A percentile compares a stretch with the other conserved stretches of the same genome.
Evolutionary conservation across 2,888 invertebrate genomes (phyloP).

Genomic region (Caenorhabditis uteleia): DNA sequence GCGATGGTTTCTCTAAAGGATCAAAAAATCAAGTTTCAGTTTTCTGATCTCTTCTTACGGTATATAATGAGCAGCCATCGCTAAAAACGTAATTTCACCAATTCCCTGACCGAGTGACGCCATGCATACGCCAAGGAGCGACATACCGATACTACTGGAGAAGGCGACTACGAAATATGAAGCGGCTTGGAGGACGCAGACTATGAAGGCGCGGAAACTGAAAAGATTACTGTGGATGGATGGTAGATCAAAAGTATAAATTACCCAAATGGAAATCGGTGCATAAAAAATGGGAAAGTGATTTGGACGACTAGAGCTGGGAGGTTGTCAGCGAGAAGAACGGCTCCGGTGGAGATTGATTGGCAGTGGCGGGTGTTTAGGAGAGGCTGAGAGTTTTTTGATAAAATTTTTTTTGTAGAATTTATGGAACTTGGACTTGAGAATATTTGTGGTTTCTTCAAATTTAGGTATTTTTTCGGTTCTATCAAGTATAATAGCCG

Average conservation of each 20-base stretch:
- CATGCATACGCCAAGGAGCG: slow-evolving; percentile 74
- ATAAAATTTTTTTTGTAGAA: too few relatives aligned
- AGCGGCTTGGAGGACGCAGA: slow-evolving; percentile 52
- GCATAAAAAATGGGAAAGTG: slow-evolving; percentile 77
- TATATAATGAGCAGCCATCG: slow-evolving; percentile 79
- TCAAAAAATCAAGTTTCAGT: neutral
- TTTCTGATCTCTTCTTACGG: slow-evolving; percentile 71
- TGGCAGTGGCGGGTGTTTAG: slow-evolving; percentile 27
- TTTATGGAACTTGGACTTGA: neutral
- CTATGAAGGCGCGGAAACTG: slow-evolving; percentile 57
- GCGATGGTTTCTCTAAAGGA: slow-evolving; percentile 78
- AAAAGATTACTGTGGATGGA: neutral
- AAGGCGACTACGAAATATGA: slow-evolving; percentile 65
- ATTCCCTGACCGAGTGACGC: slow-evolving; percentile 81
- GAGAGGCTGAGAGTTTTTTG: slow-evolving; percentile 15
- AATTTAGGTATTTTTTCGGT: too few relatives aligned
- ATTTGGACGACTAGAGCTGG: slow-evolving; percentile 80
- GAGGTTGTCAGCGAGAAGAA: slow-evolving; percentile 81
- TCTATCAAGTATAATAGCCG: too few relatives aligned
- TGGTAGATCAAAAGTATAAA: slow-evolving; percentile 2
- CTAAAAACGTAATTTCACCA: slow-evolving; percentile 81
- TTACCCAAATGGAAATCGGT: slow-evolving; percentile 71
- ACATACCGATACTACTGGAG: slow-evolving; percentile 52
- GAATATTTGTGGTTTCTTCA: neutral
- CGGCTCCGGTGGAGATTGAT: slow-evolving; percentile 72